A percentile compares a stretch with the other conserved stretches of the same genome.
Conservation (phyloP, 2,797 vertebrate genomes). For the Glyptemys insculpta region DNA sequence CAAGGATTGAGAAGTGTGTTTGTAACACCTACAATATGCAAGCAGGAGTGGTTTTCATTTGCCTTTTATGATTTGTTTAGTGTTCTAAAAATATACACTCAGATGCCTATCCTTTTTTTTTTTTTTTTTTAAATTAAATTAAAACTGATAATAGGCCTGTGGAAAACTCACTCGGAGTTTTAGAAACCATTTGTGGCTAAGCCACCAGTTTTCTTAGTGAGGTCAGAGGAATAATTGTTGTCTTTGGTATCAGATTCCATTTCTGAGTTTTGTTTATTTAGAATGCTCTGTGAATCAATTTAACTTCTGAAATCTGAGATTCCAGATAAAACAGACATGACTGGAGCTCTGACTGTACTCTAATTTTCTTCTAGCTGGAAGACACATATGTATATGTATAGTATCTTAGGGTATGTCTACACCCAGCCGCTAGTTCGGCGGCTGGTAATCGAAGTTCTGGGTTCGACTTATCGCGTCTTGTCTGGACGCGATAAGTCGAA, state of each 20-base stretch:
- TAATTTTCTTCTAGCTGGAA: conserved; percentile 33
- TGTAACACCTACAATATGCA: not conserved
- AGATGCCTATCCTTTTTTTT: not conserved
- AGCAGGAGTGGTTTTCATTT: not conserved
- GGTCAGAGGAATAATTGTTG: not conserved
- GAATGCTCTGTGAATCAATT: conserved; percentile 62
- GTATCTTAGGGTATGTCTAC: too few relatives aligned
- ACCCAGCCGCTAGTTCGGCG: too few relatives aligned
- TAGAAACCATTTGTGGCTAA: not conserved
- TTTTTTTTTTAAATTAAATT: not conserved
- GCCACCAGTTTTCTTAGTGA: not conserved
- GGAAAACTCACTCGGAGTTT: not conserved
- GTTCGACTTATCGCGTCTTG: too few relatives aligned
- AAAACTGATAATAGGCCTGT: not conserved
- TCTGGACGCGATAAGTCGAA: too few relatives aligned
- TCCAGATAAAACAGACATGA: conserved; percentile 7
- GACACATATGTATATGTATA: not conserved
- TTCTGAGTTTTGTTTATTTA: conserved; percentile 48
- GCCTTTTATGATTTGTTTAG: not conserved
- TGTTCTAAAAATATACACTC: not conserved
- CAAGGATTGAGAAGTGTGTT: not conserved
- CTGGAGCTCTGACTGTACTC: not conserved
- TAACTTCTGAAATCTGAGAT: conserved; percentile 55
- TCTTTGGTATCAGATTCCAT: conserved; percentile 13
- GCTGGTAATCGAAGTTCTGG: too few relatives aligned